Percentiles rank a stretch among this genome's conserved stretches.
phyloP scores from a whole-genome alignment of 37 sponge, comb jelly and placozoan genomes.

The Beroe ovata region DNA sequence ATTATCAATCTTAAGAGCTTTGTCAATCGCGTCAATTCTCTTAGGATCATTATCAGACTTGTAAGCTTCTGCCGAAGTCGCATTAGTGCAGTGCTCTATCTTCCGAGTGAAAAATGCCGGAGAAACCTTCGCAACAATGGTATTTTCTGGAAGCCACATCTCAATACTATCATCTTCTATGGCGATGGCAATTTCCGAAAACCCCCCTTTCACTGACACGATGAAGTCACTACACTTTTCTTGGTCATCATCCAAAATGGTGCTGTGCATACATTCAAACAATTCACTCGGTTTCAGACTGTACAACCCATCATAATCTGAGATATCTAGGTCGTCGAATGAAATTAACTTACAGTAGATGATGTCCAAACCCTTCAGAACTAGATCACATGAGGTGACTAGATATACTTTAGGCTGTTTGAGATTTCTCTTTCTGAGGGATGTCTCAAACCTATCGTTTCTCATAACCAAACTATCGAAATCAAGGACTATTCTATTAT shows the following conservation, averaged over 20 bases:
- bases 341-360: neutral
- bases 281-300: neutral
- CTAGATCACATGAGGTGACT: neutral
- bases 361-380: neutral
- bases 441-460: neutral
- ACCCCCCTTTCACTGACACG: neutral
- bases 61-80: neutral
- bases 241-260: neutral
- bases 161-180: neutral
- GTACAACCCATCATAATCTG: neutral
- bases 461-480: neutral
- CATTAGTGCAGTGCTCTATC: neutral
- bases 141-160: neutral
- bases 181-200: neutral
- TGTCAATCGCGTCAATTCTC: neutral
- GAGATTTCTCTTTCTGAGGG: neutral
- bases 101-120: too few species aligned
- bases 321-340: neutral
- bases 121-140: neutral
- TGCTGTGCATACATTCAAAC: too few species aligned
- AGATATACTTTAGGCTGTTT: neutral
- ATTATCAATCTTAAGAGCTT: neutral
- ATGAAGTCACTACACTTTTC: neutral
- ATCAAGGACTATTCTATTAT: neutral
- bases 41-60: neutral